Evolutionary conservation across 2,888 invertebrate species (phyloP).

Genomic region (Himalopsyche tibetana): DNA sequence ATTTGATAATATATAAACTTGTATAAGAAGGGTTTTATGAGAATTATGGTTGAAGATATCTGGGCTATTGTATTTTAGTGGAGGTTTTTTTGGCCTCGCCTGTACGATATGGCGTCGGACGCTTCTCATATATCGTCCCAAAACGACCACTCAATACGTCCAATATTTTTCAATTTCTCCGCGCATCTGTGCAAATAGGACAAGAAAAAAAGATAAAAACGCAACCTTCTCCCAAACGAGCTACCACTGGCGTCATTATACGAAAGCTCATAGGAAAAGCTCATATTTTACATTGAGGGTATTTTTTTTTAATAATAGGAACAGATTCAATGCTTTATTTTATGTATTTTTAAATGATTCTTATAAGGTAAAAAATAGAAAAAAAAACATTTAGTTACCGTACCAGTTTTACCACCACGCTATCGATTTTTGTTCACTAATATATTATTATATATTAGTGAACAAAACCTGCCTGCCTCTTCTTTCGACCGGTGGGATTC

Average conservation of each 20-base stretch:
- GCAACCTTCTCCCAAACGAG: conserved; percentile 1
- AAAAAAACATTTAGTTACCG: no score
- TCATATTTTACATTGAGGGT: background rate
- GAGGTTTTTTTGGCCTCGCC: conserved; percentile 36
- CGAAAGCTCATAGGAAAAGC: background rate
- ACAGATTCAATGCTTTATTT: no score
- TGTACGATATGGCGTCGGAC: conserved; percentile 31
- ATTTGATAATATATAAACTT: no score
- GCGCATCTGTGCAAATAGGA: conserved; percentile 57
- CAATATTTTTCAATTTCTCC: conserved; percentile 58
- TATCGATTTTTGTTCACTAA: no score
- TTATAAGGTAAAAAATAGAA: no score
- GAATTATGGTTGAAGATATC: conserved; percentile 32
- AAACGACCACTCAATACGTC: conserved; percentile 47
- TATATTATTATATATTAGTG: no score
- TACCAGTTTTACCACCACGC: no score
- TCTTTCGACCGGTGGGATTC: no score
- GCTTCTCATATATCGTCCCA: conserved; percentile 14
- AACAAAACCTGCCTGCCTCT: no score
- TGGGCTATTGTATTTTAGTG: conserved; percentile 47
- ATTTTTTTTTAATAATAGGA: no score
- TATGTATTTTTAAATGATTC: no score
- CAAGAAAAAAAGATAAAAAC: conserved; percentile 36
- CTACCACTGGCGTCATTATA: background rate
- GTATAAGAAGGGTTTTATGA: no score